Conservation (phyloP, 2,113 vertebrate species). For the Ondatra zibethicus region DNA sequence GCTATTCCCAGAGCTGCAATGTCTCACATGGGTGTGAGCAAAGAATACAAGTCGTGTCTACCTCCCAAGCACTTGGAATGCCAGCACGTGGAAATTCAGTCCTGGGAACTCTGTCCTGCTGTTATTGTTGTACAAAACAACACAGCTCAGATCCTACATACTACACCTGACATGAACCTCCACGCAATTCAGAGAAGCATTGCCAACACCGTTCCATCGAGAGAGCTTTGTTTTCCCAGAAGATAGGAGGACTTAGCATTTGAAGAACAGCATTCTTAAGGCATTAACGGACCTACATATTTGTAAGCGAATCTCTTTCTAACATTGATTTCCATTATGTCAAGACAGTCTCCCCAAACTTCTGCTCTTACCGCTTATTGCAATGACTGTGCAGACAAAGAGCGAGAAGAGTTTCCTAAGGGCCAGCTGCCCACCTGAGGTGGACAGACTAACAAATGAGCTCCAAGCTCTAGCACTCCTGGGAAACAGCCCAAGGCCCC, state of each 20-base stretch:
- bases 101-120: constrained; percentile 5
- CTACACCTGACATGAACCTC: background rate
- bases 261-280: constrained; percentile 25
- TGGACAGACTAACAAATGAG: background rate
- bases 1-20: constrained; percentile 19
- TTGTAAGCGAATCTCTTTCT: constrained; percentile 70
- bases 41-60: background rate
- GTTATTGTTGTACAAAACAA: background rate
- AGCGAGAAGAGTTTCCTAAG: background rate
- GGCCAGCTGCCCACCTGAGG: background rate
- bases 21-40: constrained; percentile 44
- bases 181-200: constrained; percentile 35
- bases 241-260: constrained; percentile 61
- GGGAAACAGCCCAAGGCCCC: background rate
- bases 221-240: background rate
- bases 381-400: constrained; percentile 32
- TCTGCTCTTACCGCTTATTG: constrained; percentile 25
- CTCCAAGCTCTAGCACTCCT: background rate
- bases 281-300: constrained; percentile 3
- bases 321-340: constrained; percentile 75
- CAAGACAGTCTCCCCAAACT: constrained; percentile 44
- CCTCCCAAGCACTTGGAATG: background rate
- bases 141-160: background rate
- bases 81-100: constrained; percentile 6
- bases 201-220: constrained; percentile 16